Evolutionary conservation across 2,797 vertebrate genomes (phyloP), one percentile per base, ranked within the genome.

Genomic region (Xenopus petersii): DNA sequence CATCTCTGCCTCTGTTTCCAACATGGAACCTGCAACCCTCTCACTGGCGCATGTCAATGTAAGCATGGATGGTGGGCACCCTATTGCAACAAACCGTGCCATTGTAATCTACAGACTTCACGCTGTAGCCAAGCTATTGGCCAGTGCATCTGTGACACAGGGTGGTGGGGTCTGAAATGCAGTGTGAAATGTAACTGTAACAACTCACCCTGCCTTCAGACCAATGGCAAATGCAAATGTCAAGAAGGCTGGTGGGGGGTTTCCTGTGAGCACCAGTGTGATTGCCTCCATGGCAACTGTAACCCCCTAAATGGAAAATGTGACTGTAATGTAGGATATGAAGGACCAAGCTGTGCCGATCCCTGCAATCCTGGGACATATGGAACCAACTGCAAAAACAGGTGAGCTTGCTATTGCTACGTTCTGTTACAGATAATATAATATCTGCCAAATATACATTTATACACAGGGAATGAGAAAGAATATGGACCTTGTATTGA

Each of bases 101-200:
- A 87, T 69, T 98, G 97, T 82, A 83, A 76, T 75, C 75, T 24
- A 0, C 46, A 6, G 7, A 77, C 71, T 0, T 81, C 88, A 1
- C 84, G 74, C 64, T 98, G 97, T 2, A 91, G 96, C 75, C 91
- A 90, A 1, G 64, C 67, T 15, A 94, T 85, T 0, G 97, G 97
- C 0, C 84, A 81, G 48, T 99, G 97, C 80, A 78, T 83, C 77
- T 99, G 97, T 81, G 78, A 76, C 11, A 61, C n/a, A 0, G 92
- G 93, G 42, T 92, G 88, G 90, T 98, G 95, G 95, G 96, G 95
- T 10, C 81, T 79, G 68, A 93, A 88, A 24, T 99, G 97, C 83
- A 81, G 77, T 5, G 83, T 85, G 60, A 71, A 3, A 0, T 99
- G 97, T 81, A 79, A 72, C 81, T 99, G 97, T 84, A 82, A 87